A percentile compares a stretch with the other conserved stretches of the same genome.
Evolutionary conservation across 1,140 invertebrate species (phyloP).

Genomic region (Hylyphantes graminicola): DNA sequence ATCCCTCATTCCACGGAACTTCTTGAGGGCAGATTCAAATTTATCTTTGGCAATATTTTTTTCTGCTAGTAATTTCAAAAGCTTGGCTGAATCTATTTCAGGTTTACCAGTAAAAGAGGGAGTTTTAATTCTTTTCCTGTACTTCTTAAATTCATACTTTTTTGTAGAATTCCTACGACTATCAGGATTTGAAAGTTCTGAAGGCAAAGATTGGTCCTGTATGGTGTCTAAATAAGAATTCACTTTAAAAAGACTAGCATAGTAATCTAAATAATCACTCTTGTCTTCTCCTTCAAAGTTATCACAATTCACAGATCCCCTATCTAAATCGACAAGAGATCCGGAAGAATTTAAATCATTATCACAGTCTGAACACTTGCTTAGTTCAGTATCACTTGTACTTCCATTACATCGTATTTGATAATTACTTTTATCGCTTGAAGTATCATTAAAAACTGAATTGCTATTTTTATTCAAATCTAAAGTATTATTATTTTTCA

Average conservation of each 20-base stretch:
- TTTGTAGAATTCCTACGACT: background rate
- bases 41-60: conserved; percentile 8
- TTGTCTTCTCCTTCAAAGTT: background rate
- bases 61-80: conserved; percentile 20
- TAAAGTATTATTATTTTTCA: conserved; percentile 13
- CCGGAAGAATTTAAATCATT: background rate
- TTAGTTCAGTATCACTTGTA: conserved; percentile 1
- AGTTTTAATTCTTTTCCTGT: conserved; percentile 2
- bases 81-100: background rate
- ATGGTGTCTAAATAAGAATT: background rate
- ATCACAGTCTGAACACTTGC: conserved; percentile 8
- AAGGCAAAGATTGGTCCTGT: background rate
- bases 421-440: background rate
- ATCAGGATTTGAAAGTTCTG: conserved; percentile 7
- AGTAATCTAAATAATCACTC: conserved; percentile 16
- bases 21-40: background rate
- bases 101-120: background rate
- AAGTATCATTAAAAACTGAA: background rate
- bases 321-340: background rate
- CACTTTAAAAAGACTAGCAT: conserved; percentile 20
- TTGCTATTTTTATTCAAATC: conserved; percentile 8
- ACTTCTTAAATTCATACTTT: conserved; percentile 22
- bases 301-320: background rate
- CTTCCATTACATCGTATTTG: conserved; percentile 27
- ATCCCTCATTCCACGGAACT: background rate